Evolutionary conservation across 1,140 invertebrate species (phyloP).

Genomic region (Portunus trituberculatus): DNA sequence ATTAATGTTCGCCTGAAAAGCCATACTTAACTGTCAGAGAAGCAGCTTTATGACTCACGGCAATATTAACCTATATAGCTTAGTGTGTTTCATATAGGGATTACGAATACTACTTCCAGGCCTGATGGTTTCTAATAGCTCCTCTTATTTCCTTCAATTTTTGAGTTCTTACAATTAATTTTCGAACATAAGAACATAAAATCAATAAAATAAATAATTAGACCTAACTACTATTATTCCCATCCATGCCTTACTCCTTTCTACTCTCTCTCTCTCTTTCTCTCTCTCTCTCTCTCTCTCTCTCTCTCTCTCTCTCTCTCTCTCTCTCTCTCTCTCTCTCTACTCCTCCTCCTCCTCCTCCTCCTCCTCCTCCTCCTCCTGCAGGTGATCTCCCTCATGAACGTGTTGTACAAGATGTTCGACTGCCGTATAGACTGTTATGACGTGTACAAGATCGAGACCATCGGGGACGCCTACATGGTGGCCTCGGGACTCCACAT

Average conservation of each 20-base stretch:
- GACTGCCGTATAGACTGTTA: constrained; percentile 81
- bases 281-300: background rate
- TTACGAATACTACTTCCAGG: too few species aligned
- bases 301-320: too few species aligned
- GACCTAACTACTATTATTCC: too few species aligned
- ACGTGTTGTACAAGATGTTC: constrained; percentile 81
- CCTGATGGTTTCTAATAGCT: too few species aligned
- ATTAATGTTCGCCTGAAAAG: too few species aligned
- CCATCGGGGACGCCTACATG: constrained; percentile 98
- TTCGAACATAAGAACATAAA: too few species aligned
- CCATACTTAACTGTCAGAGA: background rate
- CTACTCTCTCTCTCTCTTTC: background rate
- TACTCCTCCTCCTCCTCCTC: background rate
- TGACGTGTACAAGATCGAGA: constrained; percentile 89
- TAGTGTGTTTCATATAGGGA: too few species aligned
- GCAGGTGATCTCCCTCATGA: constrained; percentile 81
- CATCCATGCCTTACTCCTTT: too few species aligned
- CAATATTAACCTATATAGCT: too few species aligned
- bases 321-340: background rate
- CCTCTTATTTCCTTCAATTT: background rate
- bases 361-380: background rate
- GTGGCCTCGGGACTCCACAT: constrained; percentile 91
- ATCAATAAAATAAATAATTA: background rate
- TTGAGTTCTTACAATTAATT: too few species aligned
- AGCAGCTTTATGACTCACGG: background rate